Conservation (phyloP, 1,140 invertebrate genomes). For the Agrypnia vestita region DNA sequence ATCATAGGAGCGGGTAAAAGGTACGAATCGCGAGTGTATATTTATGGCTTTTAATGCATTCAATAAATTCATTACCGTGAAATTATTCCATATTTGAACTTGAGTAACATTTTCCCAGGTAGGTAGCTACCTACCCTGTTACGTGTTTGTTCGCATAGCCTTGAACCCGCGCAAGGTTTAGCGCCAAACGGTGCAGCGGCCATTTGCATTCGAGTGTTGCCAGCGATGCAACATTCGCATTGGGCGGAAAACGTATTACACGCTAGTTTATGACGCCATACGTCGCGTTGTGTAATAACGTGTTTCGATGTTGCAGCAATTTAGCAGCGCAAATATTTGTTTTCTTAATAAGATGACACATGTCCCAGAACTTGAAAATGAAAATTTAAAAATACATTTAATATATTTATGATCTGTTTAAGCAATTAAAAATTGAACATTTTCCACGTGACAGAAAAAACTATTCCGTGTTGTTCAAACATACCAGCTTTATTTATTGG, state of each 20-base stretch:
- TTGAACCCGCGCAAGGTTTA: slow-evolving; percentile 33
- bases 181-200: slow-evolving; percentile 31
- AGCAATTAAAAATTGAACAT: too few relatives aligned
- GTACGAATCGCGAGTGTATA: neutral
- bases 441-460: too few relatives aligned
- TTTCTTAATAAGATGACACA: slow-evolving; percentile 23
- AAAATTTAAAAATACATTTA: too few relatives aligned
- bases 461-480: too few relatives aligned
- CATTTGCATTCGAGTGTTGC: slow-evolving; percentile 31
- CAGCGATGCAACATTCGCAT: slow-evolving; percentile 20
- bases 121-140: slow-evolving; percentile 9
- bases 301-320: slow-evolving; percentile 6
- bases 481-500: too few relatives aligned
- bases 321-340: slow-evolving; percentile 2
- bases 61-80: neutral
- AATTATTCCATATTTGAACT: slow-evolving; percentile 33
- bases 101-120: slow-evolving; percentile 9
- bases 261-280: slow-evolving; percentile 8
- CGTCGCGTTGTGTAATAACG: slow-evolving; percentile 24
- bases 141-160: slow-evolving; percentile 16
- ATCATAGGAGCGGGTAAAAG: slow-evolving; percentile 8
- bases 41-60: slow-evolving; percentile 23
- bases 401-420: too few relatives aligned
- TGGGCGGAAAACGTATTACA: slow-evolving; percentile 13
- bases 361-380: neutral